These are phyloP conservation scores for Spea hammondii DNA, from an alignment of 2,797 vertebrate genomes.

Conservation along the genomic window DNA sequence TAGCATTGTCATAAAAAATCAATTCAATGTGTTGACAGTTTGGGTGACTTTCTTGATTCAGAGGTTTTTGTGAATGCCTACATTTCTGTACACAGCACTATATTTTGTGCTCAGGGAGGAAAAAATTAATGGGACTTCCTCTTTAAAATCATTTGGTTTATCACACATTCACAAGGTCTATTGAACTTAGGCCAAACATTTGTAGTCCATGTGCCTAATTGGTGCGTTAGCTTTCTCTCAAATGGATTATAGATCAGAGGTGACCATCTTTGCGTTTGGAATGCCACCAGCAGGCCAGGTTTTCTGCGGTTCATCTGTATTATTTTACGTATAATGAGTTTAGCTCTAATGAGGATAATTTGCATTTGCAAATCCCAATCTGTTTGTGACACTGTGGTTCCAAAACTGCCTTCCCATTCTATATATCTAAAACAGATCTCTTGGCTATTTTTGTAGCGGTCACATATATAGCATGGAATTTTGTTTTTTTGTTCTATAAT, in stretches of 20 bases:
- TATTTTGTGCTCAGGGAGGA: no score
- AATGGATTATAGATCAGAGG: constrained; percentile 37
- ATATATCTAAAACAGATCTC: background rate
- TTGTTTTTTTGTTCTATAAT: no score
- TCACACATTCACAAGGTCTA: background rate
- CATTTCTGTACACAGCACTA: no score
- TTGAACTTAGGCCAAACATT: constrained; percentile 28
- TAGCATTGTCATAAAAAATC: no score
- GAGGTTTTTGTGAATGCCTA: no score
- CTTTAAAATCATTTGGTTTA: constrained; percentile 13
- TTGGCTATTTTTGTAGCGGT: constrained; percentile 1
- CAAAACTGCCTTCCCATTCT: constrained; percentile 16
- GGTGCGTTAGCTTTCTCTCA: constrained; percentile 20
- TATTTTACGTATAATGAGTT: constrained; percentile 39
- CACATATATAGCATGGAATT: no score
- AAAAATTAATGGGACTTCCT: no score
- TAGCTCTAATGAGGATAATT: constrained; percentile 47
- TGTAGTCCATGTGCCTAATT: constrained; percentile 27
- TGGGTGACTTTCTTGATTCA: no score
- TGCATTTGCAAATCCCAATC: constrained; percentile 52
- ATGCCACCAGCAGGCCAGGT: constrained; percentile 25
- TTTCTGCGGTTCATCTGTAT: constrained; percentile 38
- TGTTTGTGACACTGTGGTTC: constrained; percentile 43
- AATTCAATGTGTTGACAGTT: no score
- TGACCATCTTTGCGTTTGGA: constrained; percentile 35